phyloP scores from a whole-genome alignment of 2,888 invertebrate species.

The Laspeyria flexula region DNA sequence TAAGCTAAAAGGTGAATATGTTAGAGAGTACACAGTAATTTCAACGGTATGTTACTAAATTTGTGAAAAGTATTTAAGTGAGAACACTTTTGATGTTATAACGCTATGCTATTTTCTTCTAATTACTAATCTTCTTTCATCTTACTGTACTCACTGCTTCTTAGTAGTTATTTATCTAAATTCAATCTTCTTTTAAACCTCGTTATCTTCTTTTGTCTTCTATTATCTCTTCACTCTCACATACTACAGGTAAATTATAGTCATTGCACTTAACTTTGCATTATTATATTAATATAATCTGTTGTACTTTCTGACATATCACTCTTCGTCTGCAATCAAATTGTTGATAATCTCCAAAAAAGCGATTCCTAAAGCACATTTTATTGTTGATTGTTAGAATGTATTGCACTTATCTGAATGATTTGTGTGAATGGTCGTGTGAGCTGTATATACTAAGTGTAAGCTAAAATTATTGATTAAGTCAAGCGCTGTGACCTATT shows the following conservation, averaged over 20 bases:
- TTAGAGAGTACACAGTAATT: slow-evolving; percentile 31
- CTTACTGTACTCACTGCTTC: no score
- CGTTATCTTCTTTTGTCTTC: no score
- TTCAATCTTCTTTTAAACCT: no score
- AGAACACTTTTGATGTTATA: no score
- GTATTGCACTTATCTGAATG: slow-evolving; percentile 68
- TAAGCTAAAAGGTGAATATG: slow-evolving; percentile 20
- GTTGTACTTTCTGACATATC: slow-evolving; percentile 6
- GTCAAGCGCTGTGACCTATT: slow-evolving; percentile 77
- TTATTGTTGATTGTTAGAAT: slow-evolving; percentile 73
- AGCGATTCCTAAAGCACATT: slow-evolving; percentile 68
- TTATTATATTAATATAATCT: not conserved
- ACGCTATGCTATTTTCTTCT: no score
- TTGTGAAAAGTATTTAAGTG: no score
- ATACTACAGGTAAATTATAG: no score
- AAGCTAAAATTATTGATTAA: slow-evolving; percentile 62
- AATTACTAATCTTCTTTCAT: no score
- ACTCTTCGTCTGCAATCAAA: slow-evolving; percentile 20
- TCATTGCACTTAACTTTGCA: no score
- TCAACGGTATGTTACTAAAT: not conserved
- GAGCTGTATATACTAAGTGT: slow-evolving; percentile 71
- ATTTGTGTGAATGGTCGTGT: slow-evolving; percentile 58
- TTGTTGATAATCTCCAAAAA: slow-evolving; percentile 51
- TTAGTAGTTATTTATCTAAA: no score
- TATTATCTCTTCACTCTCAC: no score